Conservation (phyloP, 2,888 invertebrate genomes). For the Ophion ellenae region DNA sequence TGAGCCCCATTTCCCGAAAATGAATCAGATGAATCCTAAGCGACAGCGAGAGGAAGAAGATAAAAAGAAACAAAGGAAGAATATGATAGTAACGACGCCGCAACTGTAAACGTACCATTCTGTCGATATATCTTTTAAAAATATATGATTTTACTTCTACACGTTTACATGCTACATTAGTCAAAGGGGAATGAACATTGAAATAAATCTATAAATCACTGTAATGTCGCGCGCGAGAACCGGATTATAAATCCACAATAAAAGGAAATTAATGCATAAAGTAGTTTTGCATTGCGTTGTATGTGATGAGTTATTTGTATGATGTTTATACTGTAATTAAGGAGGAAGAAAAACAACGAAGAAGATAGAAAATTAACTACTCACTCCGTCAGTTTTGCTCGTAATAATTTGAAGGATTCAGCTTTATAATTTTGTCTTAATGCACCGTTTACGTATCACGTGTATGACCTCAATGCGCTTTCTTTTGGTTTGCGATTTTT, state of each 20-base stretch:
- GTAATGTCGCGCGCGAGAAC: conserved; percentile 60
- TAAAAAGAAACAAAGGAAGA: background rate
- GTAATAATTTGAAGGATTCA: background rate
- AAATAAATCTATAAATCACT: conserved; percentile 56
- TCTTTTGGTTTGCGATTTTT: no score
- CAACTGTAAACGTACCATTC: conserved; percentile 82
- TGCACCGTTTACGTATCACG: background rate
- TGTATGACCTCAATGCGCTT: no score
- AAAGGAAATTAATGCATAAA: conserved; percentile 50
- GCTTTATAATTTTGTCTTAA: background rate
- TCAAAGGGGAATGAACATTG: conserved; percentile 69
- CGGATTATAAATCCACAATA: conserved; percentile 48
- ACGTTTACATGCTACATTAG: conserved; percentile 79
- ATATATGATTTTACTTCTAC: conserved; percentile 70
- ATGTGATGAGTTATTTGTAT: background rate
- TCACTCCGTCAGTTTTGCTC: background rate
- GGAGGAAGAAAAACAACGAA: background rate
- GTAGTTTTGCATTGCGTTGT: background rate
- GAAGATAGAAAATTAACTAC: background rate
- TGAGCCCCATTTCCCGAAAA: conserved; percentile 31
- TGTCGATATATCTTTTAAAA: conserved; percentile 78
- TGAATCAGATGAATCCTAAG: background rate
- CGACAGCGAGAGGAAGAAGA: conserved; percentile 31
- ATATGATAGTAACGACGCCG: conserved; percentile 64
- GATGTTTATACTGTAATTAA: background rate